Percentiles rank a stretch among this genome's conserved stretches.
Conservation (phyloP, 2,888 invertebrate species). For the Imbricaverruca yamaguchii region DNA sequence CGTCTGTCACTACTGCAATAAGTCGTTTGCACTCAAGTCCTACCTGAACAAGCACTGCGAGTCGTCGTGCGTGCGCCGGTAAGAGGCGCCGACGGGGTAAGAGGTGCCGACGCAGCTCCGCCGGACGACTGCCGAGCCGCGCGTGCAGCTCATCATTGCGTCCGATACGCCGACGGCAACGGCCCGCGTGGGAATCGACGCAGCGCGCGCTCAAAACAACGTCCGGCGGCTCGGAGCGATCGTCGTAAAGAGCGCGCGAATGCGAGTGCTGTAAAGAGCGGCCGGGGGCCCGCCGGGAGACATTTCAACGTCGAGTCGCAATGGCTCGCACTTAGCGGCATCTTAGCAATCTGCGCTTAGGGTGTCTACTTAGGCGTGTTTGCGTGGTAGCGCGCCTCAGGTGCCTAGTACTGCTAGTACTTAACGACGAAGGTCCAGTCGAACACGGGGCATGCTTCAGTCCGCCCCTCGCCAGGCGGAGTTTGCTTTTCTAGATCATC, state of each 20-base stretch:
- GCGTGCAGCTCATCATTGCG: conserved; percentile 18
- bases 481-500: not conserved
- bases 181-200: not conserved
- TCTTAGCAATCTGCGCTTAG: no score
- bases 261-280: no score
- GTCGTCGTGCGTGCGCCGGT: conserved; percentile 59
- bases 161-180: no score
- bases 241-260: not conserved
- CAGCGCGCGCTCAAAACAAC: not conserved
- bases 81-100: conserved; percentile 37
- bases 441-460: not conserved
- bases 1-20: conserved; percentile 77
- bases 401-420: not conserved
- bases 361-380: no score
- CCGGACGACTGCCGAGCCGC: no score
- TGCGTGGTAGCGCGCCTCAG: no score
- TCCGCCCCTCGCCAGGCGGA: not conserved
- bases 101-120: no score
- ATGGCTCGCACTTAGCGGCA: no score
- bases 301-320: no score
- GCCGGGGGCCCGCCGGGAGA: no score
- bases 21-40: conserved; percentile 87
- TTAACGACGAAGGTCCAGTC: not conserved
- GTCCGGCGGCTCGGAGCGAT: not conserved
- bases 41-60: conserved; percentile 93